Percentiles rank a stretch among this genome's conserved stretches.
Conservation (phyloP, 2,113 vertebrate genomes). For the Oryzias melastigma region DNA sequence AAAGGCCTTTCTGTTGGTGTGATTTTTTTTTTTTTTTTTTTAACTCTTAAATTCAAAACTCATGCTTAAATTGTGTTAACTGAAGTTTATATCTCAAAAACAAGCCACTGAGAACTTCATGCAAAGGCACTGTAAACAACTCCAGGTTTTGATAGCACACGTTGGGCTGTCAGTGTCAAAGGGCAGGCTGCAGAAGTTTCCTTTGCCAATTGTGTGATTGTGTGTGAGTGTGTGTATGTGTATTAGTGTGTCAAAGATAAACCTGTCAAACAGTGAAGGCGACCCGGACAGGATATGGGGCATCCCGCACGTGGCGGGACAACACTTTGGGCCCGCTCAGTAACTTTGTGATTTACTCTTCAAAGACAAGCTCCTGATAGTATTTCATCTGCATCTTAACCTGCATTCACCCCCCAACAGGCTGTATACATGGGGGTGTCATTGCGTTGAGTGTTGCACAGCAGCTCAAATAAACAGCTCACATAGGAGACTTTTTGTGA, state of each 20-base stretch:
- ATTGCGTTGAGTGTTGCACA: conserved; percentile 59
- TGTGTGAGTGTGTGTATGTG: conserved; percentile 27
- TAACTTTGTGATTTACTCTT: conserved; percentile 69
- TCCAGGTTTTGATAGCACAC: conserved; percentile 44
- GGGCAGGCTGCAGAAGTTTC: conserved; percentile 71
- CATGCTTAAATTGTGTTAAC: not conserved
- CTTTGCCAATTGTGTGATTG: conserved; percentile 58
- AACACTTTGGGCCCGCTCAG: conserved; percentile 56
- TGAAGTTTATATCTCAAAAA: not conserved
- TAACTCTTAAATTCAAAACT: not conserved
- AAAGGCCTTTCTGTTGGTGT: not conserved
- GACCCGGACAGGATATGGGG: conserved; percentile 65
- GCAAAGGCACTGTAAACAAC: conserved; percentile 37
- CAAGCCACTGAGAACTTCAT: conserved; percentile 22
- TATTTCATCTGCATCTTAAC: conserved; percentile 73
- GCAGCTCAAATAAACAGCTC: conserved; percentile 71
- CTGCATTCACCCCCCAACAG: conserved; percentile 65
- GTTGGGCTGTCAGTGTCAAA: conserved; percentile 65
- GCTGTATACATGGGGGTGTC: conserved; percentile 67
- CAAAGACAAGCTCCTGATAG: conserved; percentile 70
- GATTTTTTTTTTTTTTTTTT: not conserved
- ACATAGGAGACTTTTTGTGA: conserved; percentile 44
- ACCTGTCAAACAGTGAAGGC: conserved; percentile 75
- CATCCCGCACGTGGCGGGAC: conserved; percentile 67
- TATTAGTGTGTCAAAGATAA: conserved; percentile 55